Evolutionary conservation across 2,113 vertebrate species (phyloP).

Genomic region (Nothoprocta pentlandii): DNA sequence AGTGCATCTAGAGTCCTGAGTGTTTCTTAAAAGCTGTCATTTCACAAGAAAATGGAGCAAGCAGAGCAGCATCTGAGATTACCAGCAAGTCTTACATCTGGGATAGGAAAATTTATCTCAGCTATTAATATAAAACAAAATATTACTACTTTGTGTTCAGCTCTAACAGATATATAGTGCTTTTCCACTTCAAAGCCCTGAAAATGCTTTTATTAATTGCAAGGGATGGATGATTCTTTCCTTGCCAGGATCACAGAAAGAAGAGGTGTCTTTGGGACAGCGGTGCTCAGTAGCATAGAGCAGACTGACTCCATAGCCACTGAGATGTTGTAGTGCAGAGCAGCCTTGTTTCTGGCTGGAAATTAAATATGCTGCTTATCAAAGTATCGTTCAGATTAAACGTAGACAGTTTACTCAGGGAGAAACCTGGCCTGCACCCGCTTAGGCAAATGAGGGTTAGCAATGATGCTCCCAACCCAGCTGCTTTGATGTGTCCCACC

Average conservation of each 20-base stretch:
- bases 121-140: neutral
- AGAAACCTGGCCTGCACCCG: neutral
- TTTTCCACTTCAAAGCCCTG: neutral
- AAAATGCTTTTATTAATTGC: neutral
- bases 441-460: neutral
- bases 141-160: neutral
- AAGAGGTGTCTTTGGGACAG: neutral
- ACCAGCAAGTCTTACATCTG: neutral
- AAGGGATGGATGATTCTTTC: neutral
- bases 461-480: neutral
- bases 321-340: neutral
- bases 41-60: neutral
- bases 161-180: neutral
- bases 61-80: neutral
- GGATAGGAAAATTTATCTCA: neutral
- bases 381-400: neutral
- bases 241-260: neutral
- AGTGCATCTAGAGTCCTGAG: neutral
- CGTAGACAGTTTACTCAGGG: neutral
- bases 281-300: neutral
- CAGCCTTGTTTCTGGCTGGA: neutral
- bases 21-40: neutral
- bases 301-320: neutral
- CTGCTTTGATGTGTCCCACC: neutral
- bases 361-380: neutral